Conservation (phyloP, 2,113 vertebrate genomes). For the Cervus canadensis region DNA sequence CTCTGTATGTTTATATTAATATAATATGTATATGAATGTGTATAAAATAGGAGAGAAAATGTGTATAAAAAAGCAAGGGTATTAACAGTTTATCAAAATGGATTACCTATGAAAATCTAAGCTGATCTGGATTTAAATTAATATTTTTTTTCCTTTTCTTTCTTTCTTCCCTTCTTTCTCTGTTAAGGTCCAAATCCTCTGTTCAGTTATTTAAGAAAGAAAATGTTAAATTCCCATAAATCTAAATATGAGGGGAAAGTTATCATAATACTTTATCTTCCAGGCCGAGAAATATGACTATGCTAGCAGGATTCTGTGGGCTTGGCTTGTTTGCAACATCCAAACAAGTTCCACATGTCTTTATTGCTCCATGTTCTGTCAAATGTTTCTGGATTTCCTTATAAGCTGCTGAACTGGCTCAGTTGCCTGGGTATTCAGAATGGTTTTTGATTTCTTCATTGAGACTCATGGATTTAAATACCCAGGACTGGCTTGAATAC, state of each 20-base stretch:
- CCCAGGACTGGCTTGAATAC: not conserved
- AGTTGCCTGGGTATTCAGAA: not conserved
- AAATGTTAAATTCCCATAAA: slow-evolving; percentile 20
- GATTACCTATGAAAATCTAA: not conserved
- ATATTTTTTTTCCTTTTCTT: not conserved
- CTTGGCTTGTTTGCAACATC: slow-evolving; percentile 30
- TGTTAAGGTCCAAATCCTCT: not conserved
- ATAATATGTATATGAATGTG: not conserved
- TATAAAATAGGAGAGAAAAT: not conserved
- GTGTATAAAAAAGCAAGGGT: not conserved
- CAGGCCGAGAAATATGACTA: slow-evolving; percentile 29
- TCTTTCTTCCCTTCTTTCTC: not conserved
- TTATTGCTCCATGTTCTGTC: not conserved
- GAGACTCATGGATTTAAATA: not conserved
- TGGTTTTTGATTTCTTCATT: not conserved
- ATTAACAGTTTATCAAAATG: not conserved
- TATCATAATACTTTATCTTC: slow-evolving; percentile 46
- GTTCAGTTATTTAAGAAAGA: slow-evolving; percentile 9
- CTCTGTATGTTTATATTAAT: not conserved
- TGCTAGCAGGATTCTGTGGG: slow-evolving; percentile 13
- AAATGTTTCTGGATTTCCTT: slow-evolving; percentile 54
- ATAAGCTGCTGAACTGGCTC: slow-evolving; percentile 24
- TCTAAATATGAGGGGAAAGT: not conserved
- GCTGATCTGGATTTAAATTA: not conserved
- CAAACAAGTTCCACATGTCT: slow-evolving; percentile 15